Evolutionary conservation across 1,140 invertebrate genomes (phyloP), one percentile per base, ranked within the genome.

Genomic region (Druon quercuslanigerum): DNA sequence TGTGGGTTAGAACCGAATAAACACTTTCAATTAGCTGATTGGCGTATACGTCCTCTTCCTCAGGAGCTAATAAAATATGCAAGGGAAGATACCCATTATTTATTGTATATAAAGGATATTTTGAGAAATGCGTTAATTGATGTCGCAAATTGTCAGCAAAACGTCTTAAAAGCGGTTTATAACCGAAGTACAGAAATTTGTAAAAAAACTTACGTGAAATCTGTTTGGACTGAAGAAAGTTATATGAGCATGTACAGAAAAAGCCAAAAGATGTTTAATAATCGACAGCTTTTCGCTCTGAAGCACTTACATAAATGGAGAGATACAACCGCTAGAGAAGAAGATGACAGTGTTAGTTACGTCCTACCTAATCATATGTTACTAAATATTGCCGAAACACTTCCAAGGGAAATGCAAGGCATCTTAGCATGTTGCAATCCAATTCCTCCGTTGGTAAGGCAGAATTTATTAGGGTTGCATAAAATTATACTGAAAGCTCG

Each of bases 311-410:
- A 95, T 87, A 92, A 92, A 25, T 99, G 99, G 99, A 92, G 99
- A 70, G 98, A 99, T 90, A 85, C 90, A 20, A 93, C 95, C 8
- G 98, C 98, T 0, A 92, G 98, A 56, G 85, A 93, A 56, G 95
- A 98, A 87, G 99, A 99, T 90, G 99, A 99, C 89, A 99, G 98
- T 87, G 92, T 91, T 16, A 94, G 92, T 94, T 99, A 97, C 89
- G 95, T 99, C 50, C 90, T 99, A 75, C 98, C 98, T 0, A 98
- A 98, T 91, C 97, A 99, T 87, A 99, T 99, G 97, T 85, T 99
- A 87, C 87, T 99, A 25, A 94, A 97, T 83, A 97, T 99, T 72
- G 94, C 96, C 6, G 96, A 99, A 87, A 93, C 94, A n/a, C 88
- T 99, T 60, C 99, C 99, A 0, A 93, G 97, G 60, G 98, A 99